Conservation (phyloP, 2,113 vertebrate genomes). For the Macheiramphus alcinus region DNA sequence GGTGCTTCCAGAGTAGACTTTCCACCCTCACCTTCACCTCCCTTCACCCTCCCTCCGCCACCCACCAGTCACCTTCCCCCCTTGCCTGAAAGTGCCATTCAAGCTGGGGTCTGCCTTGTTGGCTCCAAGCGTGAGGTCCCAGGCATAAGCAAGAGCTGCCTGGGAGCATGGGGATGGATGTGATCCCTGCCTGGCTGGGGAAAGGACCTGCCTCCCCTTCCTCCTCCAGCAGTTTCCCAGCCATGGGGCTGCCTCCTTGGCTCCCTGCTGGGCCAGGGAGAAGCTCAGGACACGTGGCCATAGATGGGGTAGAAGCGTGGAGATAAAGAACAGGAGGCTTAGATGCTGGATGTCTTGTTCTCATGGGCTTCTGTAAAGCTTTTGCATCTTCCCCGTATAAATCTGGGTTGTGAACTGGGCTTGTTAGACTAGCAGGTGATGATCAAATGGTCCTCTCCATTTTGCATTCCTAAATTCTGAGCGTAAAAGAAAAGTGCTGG, state of each 20-base stretch:
- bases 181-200: neutral
- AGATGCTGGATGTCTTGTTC: neutral
- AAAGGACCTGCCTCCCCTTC: constrained; percentile 26
- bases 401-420: neutral
- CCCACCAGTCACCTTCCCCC: constrained; percentile 36
- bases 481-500: neutral
- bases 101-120: neutral
- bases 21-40: constrained; percentile 60
- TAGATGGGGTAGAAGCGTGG: neutral
- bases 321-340: neutral
- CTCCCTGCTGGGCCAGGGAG: neutral
- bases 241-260: neutral
- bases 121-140: neutral
- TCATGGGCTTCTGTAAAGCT: neutral
- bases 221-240: constrained; percentile 33
- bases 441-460: neutral
- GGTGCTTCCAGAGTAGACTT: constrained; percentile 37
- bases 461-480: neutral
- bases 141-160: neutral
- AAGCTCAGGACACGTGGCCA: neutral
- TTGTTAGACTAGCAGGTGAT: neutral
- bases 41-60: constrained; percentile 56
- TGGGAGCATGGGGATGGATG: neutral
- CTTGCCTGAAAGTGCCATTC: constrained; percentile 18
- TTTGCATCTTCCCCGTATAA: neutral